phyloP scores from a whole-genome alignment of 2,888 invertebrate genomes.

The Catonia carolina region DNA sequence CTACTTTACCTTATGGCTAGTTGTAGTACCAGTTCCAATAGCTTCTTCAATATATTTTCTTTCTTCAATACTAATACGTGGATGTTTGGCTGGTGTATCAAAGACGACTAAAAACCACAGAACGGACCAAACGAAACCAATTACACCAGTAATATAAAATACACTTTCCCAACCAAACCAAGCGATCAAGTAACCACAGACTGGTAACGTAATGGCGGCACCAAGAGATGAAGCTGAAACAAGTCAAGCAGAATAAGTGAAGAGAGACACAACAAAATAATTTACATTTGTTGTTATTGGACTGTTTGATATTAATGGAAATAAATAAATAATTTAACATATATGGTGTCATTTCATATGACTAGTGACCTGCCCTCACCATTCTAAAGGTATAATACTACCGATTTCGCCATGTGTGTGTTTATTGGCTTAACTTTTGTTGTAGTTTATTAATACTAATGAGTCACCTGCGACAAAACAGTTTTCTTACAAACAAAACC shows the following conservation, averaged over 20 bases:
- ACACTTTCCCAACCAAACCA: slow-evolving; percentile 82
- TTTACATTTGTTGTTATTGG: not conserved
- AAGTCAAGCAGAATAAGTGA: no score
- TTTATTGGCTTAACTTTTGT: no score
- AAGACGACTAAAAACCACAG: slow-evolving; percentile 74
- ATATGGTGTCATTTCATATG: no score
- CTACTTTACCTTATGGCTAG: slow-evolving; percentile 32
- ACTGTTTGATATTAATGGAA: no score
- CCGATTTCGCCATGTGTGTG: no score
- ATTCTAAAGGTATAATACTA: no score
- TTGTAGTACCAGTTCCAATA: slow-evolving; percentile 52
- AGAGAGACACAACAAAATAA: not conserved
- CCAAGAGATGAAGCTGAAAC: slow-evolving; percentile 77
- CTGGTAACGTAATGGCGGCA: slow-evolving; percentile 83
- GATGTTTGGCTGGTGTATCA: slow-evolving; percentile 76
- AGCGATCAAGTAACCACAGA: slow-evolving; percentile 74
- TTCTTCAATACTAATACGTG: slow-evolving; percentile 68
- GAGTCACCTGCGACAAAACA: no score
- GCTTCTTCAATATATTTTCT: slow-evolving; percentile 63
- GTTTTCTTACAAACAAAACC: no score
- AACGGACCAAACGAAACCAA: slow-evolving; percentile 73
- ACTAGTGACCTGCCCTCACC: no score
- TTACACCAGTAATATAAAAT: slow-evolving; percentile 76
- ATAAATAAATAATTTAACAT: no score
- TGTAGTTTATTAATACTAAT: no score